These are phyloP conservation scores for Labia minor DNA, from an alignment of 2,888 invertebrate genomes.

Conservation along the genomic window DNA sequence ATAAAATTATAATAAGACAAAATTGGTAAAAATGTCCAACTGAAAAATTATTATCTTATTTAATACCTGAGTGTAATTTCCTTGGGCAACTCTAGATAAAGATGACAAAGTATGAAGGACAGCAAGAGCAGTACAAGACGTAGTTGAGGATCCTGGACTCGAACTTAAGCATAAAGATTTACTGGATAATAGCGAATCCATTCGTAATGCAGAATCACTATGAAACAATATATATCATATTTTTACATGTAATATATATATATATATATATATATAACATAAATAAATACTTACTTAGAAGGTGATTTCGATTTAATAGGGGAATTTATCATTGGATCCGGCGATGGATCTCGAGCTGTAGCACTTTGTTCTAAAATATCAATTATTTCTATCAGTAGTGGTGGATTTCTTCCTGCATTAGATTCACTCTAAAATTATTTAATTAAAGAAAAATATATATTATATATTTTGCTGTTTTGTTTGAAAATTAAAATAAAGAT, in stretches of 20 bases:
- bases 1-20: too few species aligned
- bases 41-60: too few species aligned
- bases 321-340: background rate
- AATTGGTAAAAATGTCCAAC: too few species aligned
- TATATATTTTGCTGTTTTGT: too few species aligned
- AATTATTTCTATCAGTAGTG: conserved; percentile 57
- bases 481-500: too few species aligned
- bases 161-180: background rate
- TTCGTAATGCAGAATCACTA: background rate
- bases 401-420: conserved; percentile 36
- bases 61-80: conserved; percentile 15
- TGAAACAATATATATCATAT: background rate
- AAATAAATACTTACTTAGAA: background rate
- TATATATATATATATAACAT: background rate
- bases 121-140: background rate
- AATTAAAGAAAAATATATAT: background rate
- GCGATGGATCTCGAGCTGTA: conserved; percentile 30
- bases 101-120: conserved; percentile 21
- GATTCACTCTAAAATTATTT: conserved; percentile 18
- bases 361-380: conserved; percentile 54
- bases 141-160: background rate
- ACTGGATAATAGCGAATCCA: background rate
- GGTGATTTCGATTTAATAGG: background rate
- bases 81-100: conserved; percentile 19
- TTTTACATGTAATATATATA: too few species aligned